Conservation (phyloP, 1,140 invertebrate species). For the Drosophila kohkoa region DNA sequence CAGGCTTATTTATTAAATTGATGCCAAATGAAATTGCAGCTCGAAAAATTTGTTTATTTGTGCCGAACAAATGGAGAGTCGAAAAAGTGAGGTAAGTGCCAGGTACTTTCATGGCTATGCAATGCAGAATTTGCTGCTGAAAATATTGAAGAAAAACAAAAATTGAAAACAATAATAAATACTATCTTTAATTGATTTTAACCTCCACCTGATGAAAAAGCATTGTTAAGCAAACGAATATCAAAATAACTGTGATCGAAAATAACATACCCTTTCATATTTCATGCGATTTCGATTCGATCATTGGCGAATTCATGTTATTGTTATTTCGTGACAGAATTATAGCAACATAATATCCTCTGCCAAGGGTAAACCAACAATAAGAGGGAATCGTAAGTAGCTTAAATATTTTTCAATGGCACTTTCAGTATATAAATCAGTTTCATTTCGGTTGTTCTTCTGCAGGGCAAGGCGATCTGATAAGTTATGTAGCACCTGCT, state of each 20-base stretch:
- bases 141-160: background rate
- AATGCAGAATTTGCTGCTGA: slow-evolving; percentile 8
- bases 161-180: background rate
- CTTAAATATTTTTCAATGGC: slow-evolving; percentile 49
- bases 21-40: slow-evolving; percentile 63
- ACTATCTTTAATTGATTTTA: background rate
- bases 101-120: slow-evolving; percentile 8
- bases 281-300: background rate
- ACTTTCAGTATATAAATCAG: slow-evolving; percentile 69
- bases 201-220: background rate
- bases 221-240: background rate
- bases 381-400: slow-evolving; percentile 47
- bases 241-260: background rate
- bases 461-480: slow-evolving; percentile 49
- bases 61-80: background rate
- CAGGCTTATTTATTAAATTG: slow-evolving; percentile 78
- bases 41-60: slow-evolving; percentile 18
- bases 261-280: background rate
- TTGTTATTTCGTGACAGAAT: slow-evolving; percentile 12
- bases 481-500: slow-evolving; percentile 74
- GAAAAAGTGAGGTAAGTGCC: background rate
- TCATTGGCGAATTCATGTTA: slow-evolving; percentile 3
- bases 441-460: slow-evolving; percentile 41
- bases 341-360: slow-evolving; percentile 15
- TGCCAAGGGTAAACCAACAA: background rate